Conservation (phyloP, 2,797 vertebrate genomes). For the Catharus ustulatus region DNA sequence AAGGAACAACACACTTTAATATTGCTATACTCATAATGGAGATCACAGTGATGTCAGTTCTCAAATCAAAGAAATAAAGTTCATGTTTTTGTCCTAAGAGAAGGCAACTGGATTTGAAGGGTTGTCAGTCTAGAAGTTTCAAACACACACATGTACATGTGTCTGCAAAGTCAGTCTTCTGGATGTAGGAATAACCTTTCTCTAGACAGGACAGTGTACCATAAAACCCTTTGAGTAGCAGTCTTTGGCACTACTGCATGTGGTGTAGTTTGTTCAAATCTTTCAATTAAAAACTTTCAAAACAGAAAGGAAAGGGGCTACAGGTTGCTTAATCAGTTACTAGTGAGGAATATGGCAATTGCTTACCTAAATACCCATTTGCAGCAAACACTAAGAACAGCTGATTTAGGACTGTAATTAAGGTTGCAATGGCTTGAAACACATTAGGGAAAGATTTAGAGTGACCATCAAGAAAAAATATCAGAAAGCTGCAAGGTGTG, state of each 20-base stretch:
- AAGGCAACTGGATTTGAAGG: constrained; percentile 15
- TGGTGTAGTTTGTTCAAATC: neutral
- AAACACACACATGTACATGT: neutral
- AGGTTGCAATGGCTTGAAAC: neutral
- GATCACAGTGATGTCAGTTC: constrained; percentile 18
- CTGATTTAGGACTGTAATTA: neutral
- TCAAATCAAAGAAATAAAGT: constrained; percentile 35
- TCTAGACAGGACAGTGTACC: neutral
- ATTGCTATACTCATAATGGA: neutral
- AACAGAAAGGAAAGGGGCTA: neutral
- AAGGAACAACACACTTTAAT: neutral
- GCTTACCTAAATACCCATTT: neutral
- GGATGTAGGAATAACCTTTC: neutral
- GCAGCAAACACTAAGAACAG: neutral
- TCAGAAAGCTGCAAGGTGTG: neutral
- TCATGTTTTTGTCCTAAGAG: neutral
- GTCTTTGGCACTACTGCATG: neutral
- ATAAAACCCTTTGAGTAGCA: neutral
- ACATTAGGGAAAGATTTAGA: neutral
- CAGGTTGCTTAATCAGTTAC: neutral
- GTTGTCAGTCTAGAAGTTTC: constrained; percentile 6
- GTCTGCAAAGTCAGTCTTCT: neutral
- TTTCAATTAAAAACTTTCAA: neutral
- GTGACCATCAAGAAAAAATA: neutral
- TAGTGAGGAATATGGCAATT: neutral